Conservation (phyloP, 2,797 vertebrate genomes). For the Microctenopoma steveboyesi region DNA sequence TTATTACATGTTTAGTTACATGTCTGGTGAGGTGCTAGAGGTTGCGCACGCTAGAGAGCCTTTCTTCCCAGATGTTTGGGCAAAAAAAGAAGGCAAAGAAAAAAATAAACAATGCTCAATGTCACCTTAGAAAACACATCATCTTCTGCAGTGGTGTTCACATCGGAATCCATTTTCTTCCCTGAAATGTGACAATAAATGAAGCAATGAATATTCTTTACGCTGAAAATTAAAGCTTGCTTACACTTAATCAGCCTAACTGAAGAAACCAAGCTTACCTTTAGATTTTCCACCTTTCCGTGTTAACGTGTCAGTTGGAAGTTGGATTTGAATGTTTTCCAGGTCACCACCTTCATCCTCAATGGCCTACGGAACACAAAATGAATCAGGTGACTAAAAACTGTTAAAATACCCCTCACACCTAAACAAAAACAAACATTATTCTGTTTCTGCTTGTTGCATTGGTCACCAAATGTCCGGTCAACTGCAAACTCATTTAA, state of each 20-base stretch:
- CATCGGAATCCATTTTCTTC: constrained; percentile 90
- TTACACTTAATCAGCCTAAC: no score
- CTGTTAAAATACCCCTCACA: neutral
- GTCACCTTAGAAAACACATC: constrained; percentile 90
- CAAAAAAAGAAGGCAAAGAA: neutral
- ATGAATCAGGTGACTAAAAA: neutral
- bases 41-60: no score
- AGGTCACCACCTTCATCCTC: constrained; percentile 96
- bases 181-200: constrained; percentile 75
- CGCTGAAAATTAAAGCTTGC: neutral
- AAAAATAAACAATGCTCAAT: neutral
- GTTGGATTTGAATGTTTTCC: constrained; percentile 89
- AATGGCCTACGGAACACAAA: constrained; percentile 85
- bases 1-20: no score
- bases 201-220: neutral
- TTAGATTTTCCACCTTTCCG: constrained; percentile 91
- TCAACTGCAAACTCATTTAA: neutral
- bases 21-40: no score
- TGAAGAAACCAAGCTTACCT: constrained; percentile 80
- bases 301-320: constrained; percentile 83
- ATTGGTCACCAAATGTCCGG: neutral
- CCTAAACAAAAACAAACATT: no score
- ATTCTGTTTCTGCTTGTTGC: neutral
- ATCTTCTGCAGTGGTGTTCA: constrained; percentile 89
- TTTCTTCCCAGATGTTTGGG: neutral